phyloP scores from a whole-genome alignment of 2,797 vertebrate species.

The Chelon auratus region DNA sequence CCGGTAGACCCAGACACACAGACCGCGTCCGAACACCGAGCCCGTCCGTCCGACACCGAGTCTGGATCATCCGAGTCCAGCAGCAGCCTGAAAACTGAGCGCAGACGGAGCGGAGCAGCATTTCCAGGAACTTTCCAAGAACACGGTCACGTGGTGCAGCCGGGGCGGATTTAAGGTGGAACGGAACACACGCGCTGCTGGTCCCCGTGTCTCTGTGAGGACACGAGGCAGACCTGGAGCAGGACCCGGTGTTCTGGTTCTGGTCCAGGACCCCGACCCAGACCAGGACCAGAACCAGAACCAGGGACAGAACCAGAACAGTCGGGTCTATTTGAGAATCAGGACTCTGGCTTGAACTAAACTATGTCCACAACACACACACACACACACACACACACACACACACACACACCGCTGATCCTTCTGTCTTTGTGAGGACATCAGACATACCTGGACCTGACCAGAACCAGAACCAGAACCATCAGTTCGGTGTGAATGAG shows the following conservation, averaged over 20 bases:
- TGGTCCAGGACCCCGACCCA: no score
- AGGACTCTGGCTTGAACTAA: no score
- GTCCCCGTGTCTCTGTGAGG: not conserved
- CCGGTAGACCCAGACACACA: not conserved
- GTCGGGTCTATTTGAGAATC: no score
- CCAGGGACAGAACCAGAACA: not conserved
- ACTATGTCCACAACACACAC: no score
- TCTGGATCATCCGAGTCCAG: not conserved
- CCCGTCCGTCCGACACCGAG: not conserved
- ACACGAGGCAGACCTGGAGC: not conserved
- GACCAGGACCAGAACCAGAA: not conserved
- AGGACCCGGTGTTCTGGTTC: no score
- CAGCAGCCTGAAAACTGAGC: not conserved
- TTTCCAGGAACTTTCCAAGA: conserved; percentile 54
- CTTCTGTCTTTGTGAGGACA: no score
- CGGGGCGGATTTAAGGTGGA: conserved; percentile 37
- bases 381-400: no score
- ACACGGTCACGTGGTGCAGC: conserved; percentile 36
- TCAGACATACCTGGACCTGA: no score
- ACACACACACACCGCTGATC: no score
- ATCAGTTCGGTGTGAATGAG: no score
- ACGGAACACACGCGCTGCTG: not conserved
- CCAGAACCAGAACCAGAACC: no score
- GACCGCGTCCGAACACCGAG: not conserved
- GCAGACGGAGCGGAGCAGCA: not conserved